Percentiles rank a stretch among this genome's conserved stretches.
Conservation (phyloP, 2,113 vertebrate genomes). For the Peromyscus polionotus region DNA sequence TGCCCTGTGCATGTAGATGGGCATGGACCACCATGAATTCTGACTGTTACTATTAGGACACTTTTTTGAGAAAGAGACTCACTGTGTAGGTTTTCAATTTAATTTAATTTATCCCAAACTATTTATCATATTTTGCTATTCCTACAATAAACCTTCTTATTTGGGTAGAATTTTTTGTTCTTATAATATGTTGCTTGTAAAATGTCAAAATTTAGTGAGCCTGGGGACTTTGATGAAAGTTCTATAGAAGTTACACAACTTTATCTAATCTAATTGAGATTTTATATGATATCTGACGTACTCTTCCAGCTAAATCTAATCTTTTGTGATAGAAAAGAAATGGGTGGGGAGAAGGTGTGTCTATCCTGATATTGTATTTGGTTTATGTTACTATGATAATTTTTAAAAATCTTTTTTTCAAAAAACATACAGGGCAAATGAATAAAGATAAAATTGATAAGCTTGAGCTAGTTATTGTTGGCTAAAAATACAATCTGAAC, state of each 20-base stretch:
- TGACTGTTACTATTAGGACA: background rate
- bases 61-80: background rate
- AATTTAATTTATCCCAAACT: background rate
- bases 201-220: background rate
- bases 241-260: background rate
- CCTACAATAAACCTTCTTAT: background rate
- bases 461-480: background rate
- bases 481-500: conserved; percentile 1
- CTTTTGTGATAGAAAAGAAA: background rate
- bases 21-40: background rate
- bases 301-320: background rate
- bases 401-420: background rate
- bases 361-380: conserved; percentile 9
- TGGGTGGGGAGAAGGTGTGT: background rate
- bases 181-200: background rate
- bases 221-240: background rate
- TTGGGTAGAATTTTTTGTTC: background rate
- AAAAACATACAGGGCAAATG: background rate
- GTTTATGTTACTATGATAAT: conserved; percentile 28
- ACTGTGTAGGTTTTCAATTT: background rate
- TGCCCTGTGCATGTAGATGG: background rate
- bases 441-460: background rate
- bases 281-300: background rate
- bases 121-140: background rate
- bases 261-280: conserved; percentile 19